phyloP scores from a whole-genome alignment of 2,797 vertebrate genomes.

The Pipistrellus pipistrellus region DNA sequence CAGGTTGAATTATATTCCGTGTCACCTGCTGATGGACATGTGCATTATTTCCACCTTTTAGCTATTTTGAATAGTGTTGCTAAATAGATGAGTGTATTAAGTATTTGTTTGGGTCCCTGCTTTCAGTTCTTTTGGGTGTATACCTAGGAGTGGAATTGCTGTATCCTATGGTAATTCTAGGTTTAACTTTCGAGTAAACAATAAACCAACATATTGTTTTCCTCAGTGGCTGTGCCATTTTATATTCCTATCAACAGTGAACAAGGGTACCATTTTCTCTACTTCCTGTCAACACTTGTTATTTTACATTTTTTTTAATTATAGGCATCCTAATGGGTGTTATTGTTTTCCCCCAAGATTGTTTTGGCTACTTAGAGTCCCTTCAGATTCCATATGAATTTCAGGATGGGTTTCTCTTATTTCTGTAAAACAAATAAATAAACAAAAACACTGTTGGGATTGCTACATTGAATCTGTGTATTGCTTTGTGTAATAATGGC shows the following conservation, averaged over 20 bases:
- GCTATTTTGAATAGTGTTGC: neutral
- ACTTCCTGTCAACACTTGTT: neutral
- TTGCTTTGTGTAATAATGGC: neutral
- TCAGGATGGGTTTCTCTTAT: neutral
- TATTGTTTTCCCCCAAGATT: neutral
- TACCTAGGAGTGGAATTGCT: neutral
- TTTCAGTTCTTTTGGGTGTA: neutral
- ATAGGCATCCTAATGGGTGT: neutral
- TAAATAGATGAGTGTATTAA: neutral
- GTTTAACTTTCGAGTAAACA: neutral
- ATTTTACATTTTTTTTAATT: neutral
- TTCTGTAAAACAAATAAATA: neutral
- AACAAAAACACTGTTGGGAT: neutral
- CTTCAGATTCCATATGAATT: neutral
- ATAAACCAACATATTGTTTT: neutral
- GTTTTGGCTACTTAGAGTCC: neutral
- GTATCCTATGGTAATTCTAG: neutral
- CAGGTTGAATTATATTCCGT: neutral
- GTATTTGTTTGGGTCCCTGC: neutral
- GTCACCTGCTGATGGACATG: neutral
- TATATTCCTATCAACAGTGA: no score
- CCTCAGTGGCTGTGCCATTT: neutral
- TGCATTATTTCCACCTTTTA: neutral
- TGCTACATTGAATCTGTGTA: neutral
- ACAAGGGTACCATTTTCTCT: neutral